Evolutionary conservation across 2,113 vertebrate genomes (phyloP).

Genomic region (Anoplopoma fimbria): DNA sequence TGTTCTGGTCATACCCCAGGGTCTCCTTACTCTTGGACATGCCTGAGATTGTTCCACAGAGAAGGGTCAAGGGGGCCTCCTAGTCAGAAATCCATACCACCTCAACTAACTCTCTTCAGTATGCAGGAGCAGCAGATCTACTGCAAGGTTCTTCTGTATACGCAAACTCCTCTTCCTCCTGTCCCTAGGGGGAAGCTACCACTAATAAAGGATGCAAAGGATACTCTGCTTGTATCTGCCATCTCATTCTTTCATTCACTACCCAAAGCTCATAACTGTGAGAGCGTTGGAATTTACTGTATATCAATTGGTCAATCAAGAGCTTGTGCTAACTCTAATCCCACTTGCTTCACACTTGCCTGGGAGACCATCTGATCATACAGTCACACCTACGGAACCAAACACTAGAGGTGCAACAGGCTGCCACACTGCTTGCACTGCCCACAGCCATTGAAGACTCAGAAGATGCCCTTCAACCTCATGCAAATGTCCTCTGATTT

Average conservation of each 20-base stretch:
- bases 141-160: background rate
- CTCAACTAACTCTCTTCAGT: background rate
- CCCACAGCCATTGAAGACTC: background rate
- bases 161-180: background rate
- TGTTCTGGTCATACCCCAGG: background rate
- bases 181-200: background rate
- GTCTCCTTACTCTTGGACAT: constrained; percentile 11
- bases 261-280: background rate
- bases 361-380: background rate
- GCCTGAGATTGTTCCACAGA: constrained; percentile 21
- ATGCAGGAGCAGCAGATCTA: background rate
- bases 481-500: too few relatives aligned
- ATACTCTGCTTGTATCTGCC: background rate
- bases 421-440: background rate
- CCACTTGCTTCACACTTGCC: background rate
- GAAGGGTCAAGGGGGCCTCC: background rate
- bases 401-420: background rate
- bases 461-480: background rate
- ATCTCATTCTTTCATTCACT: background rate
- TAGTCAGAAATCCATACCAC: background rate
- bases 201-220: background rate
- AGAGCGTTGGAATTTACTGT: background rate
- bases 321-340: background rate
- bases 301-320: background rate
- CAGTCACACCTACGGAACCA: background rate